These are phyloP conservation scores for Tachysurus fulvidraco DNA, from an alignment of 2,113 vertebrate genomes.

Conservation along the genomic window DNA sequence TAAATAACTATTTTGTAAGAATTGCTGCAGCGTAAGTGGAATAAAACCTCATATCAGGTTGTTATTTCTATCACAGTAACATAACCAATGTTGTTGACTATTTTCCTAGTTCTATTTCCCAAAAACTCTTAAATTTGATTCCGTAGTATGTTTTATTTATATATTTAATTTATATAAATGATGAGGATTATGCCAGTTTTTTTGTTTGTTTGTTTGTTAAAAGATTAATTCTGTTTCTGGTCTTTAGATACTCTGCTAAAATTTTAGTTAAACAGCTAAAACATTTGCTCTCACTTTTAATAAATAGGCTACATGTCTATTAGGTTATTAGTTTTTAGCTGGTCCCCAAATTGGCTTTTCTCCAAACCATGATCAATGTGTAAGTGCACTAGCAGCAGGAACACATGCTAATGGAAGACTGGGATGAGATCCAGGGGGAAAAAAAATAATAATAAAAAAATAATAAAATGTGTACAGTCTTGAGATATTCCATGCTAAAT, in stretches of 20 bases:
- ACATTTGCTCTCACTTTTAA: neutral
- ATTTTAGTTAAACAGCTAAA: neutral
- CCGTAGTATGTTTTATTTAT: too few relatives aligned
- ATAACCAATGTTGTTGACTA: too few relatives aligned
- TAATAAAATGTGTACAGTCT: slow-evolving; percentile 48
- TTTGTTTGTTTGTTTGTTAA: neutral
- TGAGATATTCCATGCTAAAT: slow-evolving; percentile 53
- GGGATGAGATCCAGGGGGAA: slow-evolving; percentile 44
- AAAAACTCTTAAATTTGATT: too few relatives aligned
- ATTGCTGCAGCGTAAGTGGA: neutral
- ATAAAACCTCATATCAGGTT: too few relatives aligned
- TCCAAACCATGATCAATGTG: slow-evolving; percentile 62
- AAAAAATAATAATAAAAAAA: too few relatives aligned
- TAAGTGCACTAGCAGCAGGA: slow-evolving; percentile 53
- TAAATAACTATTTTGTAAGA: neutral
- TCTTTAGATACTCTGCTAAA: neutral
- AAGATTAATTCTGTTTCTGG: neutral
- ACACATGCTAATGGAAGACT: slow-evolving; percentile 55
- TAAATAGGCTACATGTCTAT: neutral
- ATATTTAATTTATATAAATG: too few relatives aligned
- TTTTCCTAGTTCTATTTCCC: too few relatives aligned
- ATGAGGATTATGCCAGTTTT: too few relatives aligned
- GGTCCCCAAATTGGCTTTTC: slow-evolving; percentile 37
- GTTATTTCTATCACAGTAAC: too few relatives aligned
- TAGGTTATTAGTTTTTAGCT: slow-evolving; percentile 16